phyloP scores from a whole-genome alignment of 2,113 vertebrate genomes.

The Syrrhaptes paradoxus region DNA sequence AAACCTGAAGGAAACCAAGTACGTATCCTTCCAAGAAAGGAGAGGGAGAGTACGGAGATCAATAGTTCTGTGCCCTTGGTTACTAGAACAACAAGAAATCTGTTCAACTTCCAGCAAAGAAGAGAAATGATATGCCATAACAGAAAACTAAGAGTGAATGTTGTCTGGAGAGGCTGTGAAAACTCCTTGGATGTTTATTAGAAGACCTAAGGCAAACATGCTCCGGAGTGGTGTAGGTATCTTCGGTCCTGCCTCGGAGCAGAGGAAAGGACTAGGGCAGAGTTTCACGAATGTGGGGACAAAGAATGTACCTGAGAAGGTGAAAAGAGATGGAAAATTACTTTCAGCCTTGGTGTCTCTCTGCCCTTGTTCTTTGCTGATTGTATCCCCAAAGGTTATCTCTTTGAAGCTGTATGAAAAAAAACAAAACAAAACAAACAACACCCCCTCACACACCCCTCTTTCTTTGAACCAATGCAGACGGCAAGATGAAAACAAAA shows the following conservation, averaged over 20 bases:
- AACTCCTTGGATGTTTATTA: slow-evolving; percentile 20
- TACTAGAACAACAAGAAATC: not conserved
- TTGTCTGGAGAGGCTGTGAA: slow-evolving; percentile 24
- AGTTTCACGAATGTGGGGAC: not conserved
- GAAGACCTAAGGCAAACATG: slow-evolving; percentile 6
- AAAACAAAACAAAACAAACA: not conserved
- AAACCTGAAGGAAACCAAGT: not conserved
- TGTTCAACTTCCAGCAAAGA: not conserved
- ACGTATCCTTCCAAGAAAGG: not conserved
- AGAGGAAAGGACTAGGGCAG: not conserved
- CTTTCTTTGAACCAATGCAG: not conserved
- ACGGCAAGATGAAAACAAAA: not conserved
- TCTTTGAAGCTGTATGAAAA: not conserved
- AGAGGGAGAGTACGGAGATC: not conserved
- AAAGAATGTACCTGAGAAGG: not conserved
- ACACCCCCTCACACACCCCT: too few relatives aligned
- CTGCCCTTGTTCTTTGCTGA: not conserved
- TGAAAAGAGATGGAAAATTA: not conserved
- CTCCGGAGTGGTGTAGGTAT: not conserved
- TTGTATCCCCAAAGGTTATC: not conserved
- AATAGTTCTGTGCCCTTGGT: slow-evolving; percentile 39
- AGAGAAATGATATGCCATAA: slow-evolving; percentile 31
- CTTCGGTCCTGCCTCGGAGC: not conserved
- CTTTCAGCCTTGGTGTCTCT: not conserved
- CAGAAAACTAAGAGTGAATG: slow-evolving; percentile 19